A percentile compares a stretch with the other conserved stretches of the same genome.
phyloP scores from a whole-genome alignment of 2,113 vertebrate species.

The Tachycineta bicolor region DNA sequence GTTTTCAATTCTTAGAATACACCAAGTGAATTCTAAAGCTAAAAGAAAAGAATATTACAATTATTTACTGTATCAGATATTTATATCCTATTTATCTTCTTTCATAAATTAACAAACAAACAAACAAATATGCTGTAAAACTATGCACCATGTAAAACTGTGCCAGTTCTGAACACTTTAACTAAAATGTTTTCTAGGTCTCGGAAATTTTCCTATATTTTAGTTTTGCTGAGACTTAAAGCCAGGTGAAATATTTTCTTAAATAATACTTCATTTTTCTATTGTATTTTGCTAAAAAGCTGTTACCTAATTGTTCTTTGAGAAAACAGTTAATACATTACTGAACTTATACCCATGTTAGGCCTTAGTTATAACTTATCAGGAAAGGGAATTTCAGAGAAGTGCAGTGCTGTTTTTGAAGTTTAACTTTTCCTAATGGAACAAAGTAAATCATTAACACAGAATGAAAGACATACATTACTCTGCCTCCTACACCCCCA shows the following conservation, averaged over 20 bases:
- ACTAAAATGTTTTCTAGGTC: not conserved
- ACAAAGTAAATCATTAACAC: conserved; percentile 50
- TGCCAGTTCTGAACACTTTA: not conserved
- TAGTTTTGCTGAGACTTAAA: not conserved
- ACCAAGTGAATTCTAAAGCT: not conserved
- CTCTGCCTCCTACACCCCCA: not conserved
- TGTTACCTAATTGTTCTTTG: not conserved
- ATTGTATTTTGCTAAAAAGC: not conserved
- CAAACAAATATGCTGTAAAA: not conserved
- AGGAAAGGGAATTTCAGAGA: not conserved
- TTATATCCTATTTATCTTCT: not conserved
- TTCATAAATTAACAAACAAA: not conserved
- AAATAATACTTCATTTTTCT: not conserved
- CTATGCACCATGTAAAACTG: not conserved
- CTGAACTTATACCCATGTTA: not conserved
- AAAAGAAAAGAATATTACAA: not conserved
- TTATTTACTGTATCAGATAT: not conserved
- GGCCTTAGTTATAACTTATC: not conserved
- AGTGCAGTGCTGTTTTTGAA: not conserved
- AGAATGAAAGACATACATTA: not conserved
- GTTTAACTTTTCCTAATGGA: not conserved
- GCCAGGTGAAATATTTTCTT: not conserved
- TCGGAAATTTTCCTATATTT: not conserved
- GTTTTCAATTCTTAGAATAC: not conserved
- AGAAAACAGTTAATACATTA: not conserved